These are phyloP conservation scores for Strigamia maritima DNA, from an alignment of 2,888 invertebrate species.

Conservation along the genomic window DNA sequence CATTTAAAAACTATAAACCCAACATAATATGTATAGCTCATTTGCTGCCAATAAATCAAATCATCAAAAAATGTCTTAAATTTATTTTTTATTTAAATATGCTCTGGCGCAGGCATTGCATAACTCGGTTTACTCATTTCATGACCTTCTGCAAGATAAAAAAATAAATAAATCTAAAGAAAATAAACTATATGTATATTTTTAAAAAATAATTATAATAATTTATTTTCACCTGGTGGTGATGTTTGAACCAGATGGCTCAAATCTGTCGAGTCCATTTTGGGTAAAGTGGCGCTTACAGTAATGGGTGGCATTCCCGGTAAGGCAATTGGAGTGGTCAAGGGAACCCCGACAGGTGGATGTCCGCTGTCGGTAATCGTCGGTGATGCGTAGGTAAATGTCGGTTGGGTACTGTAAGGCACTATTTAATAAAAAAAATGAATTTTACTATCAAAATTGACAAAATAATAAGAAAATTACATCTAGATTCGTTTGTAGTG, in stretches of 20 bases:
- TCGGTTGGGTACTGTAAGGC: not conserved
- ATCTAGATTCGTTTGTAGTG: not conserved
- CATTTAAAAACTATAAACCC: not conserved
- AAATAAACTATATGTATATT: too few relatives aligned
- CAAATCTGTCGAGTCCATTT: not conserved
- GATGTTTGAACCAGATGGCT: not conserved
- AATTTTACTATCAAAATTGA: not conserved
- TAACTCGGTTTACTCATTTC: not conserved
- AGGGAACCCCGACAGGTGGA: conserved; percentile 40
- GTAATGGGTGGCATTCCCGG: conserved; percentile 78
- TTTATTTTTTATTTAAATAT: not conserved
- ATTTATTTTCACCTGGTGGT: not conserved
- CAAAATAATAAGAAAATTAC: not conserved
- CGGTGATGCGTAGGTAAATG: not conserved
- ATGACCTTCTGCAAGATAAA: not conserved
- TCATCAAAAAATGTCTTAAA: not conserved
- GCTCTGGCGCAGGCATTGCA: conserved; percentile 2
- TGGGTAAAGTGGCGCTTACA: conserved; percentile 68
- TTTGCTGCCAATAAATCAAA: not conserved
- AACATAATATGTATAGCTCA: not conserved
- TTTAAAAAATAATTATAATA: not conserved
- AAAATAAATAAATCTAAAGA: not conserved
- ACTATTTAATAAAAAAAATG: not conserved
- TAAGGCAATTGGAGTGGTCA: conserved; percentile 46
- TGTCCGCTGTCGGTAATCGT: not conserved